Evolutionary conservation across 2,797 vertebrate species (phyloP), one percentile per base, ranked within the genome.

Genomic region (Silurus aristotelis): DNA sequence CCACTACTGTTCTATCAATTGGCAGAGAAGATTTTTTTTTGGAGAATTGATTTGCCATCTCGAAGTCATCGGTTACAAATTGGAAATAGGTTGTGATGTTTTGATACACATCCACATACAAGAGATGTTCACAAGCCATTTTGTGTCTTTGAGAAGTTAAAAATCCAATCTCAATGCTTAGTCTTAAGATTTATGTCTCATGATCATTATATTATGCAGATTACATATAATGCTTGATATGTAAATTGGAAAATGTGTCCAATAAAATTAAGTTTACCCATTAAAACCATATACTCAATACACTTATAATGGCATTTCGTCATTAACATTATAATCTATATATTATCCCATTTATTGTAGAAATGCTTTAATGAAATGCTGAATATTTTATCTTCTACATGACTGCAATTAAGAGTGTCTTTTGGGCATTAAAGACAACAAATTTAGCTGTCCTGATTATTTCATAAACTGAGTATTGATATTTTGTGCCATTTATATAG

Each of bases 361-460:
- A 6, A 73, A 73, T 7, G 6, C 48, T 25, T 55, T 4, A 55
- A 7, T 25, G 8, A 55, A 75, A 75, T 75, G 13, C 2, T 48
- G 52, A 6, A 17, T 27, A 12, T 75, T 55, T 75, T 55, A 8
- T 55, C 6, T n/a, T 75, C 6, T n/a, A 8, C 13, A 6, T 52
- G n/a, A 75, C 22, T 27, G 22, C 15, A 55, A 27, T 20, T 22
- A 12, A 5, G 52, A 76, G 7, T 10, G 14, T 76, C 2, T 5
- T 76, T 76, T 61, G 5, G 48, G 17, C 48, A 55, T 73, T 1
- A 48, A 20, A 70, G 68, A 68, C 76, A 64, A 7, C 27, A 58
- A 83, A 83, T 87, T 56, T 78, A 82, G 63, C 48, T 87, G 73
- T 58, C 66, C 76, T 60, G 82, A 73, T 82, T 85, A 64, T 79